phyloP scores from a whole-genome alignment of 2,113 vertebrate genomes.

The Formicarius rufipectus region DNA sequence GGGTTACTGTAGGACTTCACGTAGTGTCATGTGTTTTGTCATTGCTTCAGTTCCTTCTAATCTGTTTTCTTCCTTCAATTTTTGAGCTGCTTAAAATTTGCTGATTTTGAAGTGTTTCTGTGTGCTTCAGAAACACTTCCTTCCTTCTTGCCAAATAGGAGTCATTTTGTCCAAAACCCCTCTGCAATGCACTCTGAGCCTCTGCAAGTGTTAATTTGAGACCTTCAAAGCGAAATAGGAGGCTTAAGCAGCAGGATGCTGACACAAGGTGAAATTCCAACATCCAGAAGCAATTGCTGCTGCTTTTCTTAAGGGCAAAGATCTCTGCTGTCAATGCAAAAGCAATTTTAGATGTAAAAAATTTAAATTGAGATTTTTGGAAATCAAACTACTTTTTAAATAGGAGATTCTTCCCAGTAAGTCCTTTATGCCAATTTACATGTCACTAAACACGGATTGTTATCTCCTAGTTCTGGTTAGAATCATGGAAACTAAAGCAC shows the following conservation, averaged over 20 bases:
- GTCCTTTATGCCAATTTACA: neutral
- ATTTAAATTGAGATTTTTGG: neutral
- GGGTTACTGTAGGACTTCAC: neutral
- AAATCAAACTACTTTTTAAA: neutral
- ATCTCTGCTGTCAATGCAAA: neutral
- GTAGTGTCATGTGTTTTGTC: neutral
- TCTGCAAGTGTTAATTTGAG: neutral
- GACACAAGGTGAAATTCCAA: neutral
- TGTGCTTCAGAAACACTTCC: neutral
- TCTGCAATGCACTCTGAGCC: neutral
- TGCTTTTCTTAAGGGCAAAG: neutral
- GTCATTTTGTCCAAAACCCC: neutral
- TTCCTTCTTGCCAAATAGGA: neutral
- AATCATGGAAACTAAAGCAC: neutral
- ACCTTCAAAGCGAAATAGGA: neutral
- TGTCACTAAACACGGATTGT: neutral
- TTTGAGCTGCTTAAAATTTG: neutral
- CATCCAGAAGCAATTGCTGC: neutral
- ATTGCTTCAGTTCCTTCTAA: neutral
- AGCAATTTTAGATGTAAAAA: neutral
- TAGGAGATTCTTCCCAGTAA: neutral
- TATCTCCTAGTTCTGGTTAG: neutral
- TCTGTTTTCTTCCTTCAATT: neutral
- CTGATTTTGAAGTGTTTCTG: neutral
- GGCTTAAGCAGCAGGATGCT: neutral